Evolutionary conservation across 2,888 invertebrate genomes (phyloP).

Genomic region (Archips xylosteana): DNA sequence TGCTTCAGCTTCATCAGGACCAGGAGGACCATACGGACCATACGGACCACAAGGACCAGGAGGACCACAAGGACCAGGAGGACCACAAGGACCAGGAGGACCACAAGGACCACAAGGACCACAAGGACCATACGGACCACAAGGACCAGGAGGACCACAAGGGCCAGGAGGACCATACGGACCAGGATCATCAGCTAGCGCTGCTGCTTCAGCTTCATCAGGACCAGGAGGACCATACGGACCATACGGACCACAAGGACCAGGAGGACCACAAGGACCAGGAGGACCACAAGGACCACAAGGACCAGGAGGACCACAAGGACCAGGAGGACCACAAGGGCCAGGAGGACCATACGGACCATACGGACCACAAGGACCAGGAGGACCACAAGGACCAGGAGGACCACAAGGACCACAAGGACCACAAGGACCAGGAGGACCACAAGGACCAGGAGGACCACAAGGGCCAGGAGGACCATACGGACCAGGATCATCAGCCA

Average conservation of each 20-base stretch:
- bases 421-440: slow-evolving; percentile 38
- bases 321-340: slow-evolving; percentile 14
- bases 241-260: slow-evolving; percentile 14
- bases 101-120: slow-evolving; percentile 4
- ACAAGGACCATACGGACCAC: not conserved
- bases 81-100: slow-evolving; percentile 15
- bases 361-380: slow-evolving; percentile 7
- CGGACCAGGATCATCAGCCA: slow-evolving; percentile 24
- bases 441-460: slow-evolving; percentile 34
- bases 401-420: slow-evolving; percentile 36
- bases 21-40: slow-evolving; percentile 5
- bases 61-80: slow-evolving; percentile 40
- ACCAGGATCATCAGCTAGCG: slow-evolving; percentile 15
- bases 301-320: slow-evolving; percentile 25
- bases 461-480: slow-evolving; percentile 29
- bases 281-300: slow-evolving; percentile 38
- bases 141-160: slow-evolving; percentile 11
- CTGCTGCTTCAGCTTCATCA: slow-evolving; percentile 15
- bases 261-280: slow-evolving; percentile 31
- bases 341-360: slow-evolving; percentile 11
- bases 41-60: not conserved
- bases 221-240: slow-evolving; percentile 9
- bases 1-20: not conserved
- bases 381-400: slow-evolving; percentile 16
- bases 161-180: slow-evolving; percentile 14